Evolutionary conservation across 2,888 invertebrate species (phyloP), one percentile per base, ranked within the genome.

Genomic region (Thymelicus sylvestris): DNA sequence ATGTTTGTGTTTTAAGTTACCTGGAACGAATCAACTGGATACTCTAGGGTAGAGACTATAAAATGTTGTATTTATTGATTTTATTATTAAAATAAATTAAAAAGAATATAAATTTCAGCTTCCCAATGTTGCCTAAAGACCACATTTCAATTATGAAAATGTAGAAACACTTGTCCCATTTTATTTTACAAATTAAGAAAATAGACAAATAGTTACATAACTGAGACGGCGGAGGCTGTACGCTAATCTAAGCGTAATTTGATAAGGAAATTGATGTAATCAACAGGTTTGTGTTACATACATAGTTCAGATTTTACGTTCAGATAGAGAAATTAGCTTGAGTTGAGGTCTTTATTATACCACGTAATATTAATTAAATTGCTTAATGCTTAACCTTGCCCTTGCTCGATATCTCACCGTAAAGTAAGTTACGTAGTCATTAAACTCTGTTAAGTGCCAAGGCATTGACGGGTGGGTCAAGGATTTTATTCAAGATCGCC

Each of bases 381-480:
- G 55, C 59, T 59, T 59, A 38, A 55, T 63, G 55, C 44, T 63
- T 63, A 63, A 69, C 69, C 69, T 69, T 69, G 69, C 64, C 69
- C 63, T 64, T 69, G 59, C 57, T 39, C 64, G 64, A 64, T 68
- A 63, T 15, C 63, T 62, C 15, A 52, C 39, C 6, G 52, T 19
- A 57, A 13, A 19, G 19, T 24, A 55, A 55, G 13, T 57, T 38
- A 38, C 38, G 31, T 57, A 57, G 57, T 57, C 57, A 57, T 57
- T 57, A 57, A 38, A 52, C 52, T 38, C 57, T 24, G 24, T 24
- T 55, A 57, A 57, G 57, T 57, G 57, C 12, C 31, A 31, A 57
- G 57, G 31, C 57, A 19, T 57, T 38, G 57, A 38, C 57, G 57
- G 57, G 13, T 13, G 31, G 57, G 57, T 57, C 57, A 57, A 57